These are phyloP conservation scores for Vespertilio murinus DNA, from an alignment of 2,797 vertebrate species.

Conservation along the genomic window DNA sequence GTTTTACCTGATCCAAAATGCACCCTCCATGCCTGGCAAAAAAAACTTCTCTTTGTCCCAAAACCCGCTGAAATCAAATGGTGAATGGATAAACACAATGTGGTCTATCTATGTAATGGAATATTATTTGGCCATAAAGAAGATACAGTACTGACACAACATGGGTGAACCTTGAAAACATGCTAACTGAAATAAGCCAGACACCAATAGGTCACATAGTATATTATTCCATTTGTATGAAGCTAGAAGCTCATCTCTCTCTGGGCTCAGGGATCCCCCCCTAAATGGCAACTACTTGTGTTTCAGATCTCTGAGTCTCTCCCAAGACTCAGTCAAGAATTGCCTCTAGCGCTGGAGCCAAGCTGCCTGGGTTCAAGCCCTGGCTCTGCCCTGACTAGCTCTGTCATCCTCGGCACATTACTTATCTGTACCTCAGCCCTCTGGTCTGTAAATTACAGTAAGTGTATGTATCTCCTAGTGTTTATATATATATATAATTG, in stretches of 20 bases:
- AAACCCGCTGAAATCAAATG: neutral
- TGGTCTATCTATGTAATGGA: neutral
- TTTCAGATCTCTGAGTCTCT: neutral
- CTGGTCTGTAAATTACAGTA: neutral
- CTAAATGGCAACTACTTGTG: neutral
- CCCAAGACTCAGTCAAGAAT: conserved; percentile 40
- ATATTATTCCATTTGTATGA: neutral
- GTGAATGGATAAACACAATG: neutral
- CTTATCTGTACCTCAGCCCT: neutral
- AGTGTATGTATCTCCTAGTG: neutral
- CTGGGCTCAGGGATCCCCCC: neutral
- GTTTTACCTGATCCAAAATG: neutral
- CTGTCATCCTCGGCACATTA: neutral
- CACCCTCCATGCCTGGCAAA: neutral
- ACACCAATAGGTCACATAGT: neutral
- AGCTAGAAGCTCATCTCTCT: neutral
- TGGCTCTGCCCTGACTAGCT: neutral
- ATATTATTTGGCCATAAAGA: conserved; percentile 10
- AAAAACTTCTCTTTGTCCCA: neutral
- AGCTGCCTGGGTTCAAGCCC: neutral
- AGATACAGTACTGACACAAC: neutral
- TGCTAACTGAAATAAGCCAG: neutral
- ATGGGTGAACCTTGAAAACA: neutral
- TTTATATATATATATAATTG: no score
- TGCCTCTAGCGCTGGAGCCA: neutral